Conservation (phyloP, 2,888 invertebrate genomes). For the Seira sanloemensis region DNA sequence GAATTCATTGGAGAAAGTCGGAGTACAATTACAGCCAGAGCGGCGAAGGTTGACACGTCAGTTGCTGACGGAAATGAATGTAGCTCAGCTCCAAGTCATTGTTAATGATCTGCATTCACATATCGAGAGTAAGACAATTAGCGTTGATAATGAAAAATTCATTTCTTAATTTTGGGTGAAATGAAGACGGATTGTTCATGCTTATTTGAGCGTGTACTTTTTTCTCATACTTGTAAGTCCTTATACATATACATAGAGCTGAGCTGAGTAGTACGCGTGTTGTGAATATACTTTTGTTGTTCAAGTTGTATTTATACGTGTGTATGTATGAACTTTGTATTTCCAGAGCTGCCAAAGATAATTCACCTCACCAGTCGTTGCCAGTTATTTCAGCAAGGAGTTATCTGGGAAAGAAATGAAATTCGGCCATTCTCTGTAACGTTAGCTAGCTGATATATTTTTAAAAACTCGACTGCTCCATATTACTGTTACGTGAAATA, state of each 20-base stretch:
- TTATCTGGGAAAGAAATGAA: conserved; percentile 72
- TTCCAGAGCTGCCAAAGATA: conserved; percentile 73
- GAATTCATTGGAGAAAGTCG: conserved; percentile 84
- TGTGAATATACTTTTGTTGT: neutral
- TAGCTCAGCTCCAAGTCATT: conserved; percentile 94
- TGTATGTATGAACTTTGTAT: conserved; percentile 78
- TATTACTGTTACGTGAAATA: neutral
- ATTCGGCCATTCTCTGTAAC: conserved; percentile 53
- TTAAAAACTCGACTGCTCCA: conserved; percentile 45
- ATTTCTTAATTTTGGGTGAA: neutral
- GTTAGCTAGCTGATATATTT: conserved; percentile 59
- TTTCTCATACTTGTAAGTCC: no score
- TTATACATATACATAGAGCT: no score
- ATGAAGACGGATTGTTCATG: neutral
- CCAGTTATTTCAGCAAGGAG: conserved; percentile 72
- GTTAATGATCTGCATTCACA: conserved; percentile 96
- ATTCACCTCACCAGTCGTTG: conserved; percentile 73
- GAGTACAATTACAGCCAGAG: conserved; percentile 88
- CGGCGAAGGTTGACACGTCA: conserved; percentile 89
- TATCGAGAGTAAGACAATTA: conserved; percentile 82
- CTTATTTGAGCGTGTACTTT: neutral
- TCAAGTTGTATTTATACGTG: conserved; percentile 79
- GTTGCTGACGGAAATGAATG: conserved; percentile 93
- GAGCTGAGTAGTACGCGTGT: no score
- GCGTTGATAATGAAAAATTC: neutral